Base-by-base conservation (phyloP, 2,113 vertebrate genomes). In the Corythornis cristatus region DNA sequence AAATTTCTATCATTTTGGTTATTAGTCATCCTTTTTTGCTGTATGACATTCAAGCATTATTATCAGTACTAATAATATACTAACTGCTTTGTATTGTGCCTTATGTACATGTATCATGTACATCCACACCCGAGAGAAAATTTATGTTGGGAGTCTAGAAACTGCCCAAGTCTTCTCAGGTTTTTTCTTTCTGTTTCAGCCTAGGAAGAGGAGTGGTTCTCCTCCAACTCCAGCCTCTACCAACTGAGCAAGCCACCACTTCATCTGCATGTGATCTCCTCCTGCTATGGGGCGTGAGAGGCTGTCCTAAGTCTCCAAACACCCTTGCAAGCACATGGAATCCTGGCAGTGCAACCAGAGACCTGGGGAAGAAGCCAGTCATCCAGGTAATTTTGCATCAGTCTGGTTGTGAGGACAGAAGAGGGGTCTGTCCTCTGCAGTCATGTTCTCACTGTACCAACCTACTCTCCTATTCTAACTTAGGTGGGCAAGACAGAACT, bases 341-440 rank as follows among this genome's bases (percentile, higher is more conserved):
- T 71, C 45, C 45, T 26, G 51, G n/a, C 46, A 58, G 45, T 48
- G 54, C 0, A 0, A 45, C 25, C 2, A 4, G 13, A 53, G 64
- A 70, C 35, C 37, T 23, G 26, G n/a, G 42, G 72, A 74, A 84
- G 72, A 87, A 83, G 75, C 28, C 35, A 12, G 4, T 25, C 0
- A 1, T 70, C 54, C 58, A 61, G 25, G 18, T 45, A 43, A 51
- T 15, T 86, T 60, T 35, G 62, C 25, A 76, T 42, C 2, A 1
- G 19, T 75, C 35, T 61, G 33, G 33, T 33, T 57, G 26, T 1
- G 3, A 76, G 48, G 17, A 43, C 33, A 33, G 51, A 54, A 23
- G 40, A 73, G 10, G 20, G n/a, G 60, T 31, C 25, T 33, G n/a
- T 11, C 21, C 57, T 26, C 31, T 20, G 25, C 8, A 7, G 17